Evolutionary conservation across 2,113 vertebrate species (phyloP), one percentile per base, ranked within the genome.

Genomic region (Gobiocypris rarus): DNA sequence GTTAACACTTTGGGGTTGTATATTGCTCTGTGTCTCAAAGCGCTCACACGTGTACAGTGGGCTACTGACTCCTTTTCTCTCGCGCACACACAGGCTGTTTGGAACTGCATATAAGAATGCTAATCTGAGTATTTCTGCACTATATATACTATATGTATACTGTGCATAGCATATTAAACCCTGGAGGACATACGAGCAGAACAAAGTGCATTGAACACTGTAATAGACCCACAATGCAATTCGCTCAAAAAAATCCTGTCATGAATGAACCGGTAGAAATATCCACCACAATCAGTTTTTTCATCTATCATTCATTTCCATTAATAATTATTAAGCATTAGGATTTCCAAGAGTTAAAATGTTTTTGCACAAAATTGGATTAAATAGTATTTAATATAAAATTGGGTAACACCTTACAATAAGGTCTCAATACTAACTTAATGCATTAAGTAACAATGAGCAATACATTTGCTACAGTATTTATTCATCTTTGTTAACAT

Each of bases 1-100:
- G 67, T 81, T 59, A 75, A 63, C 67, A 70, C 31, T 28, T 58
- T 82, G 38, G 84, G 75, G 65, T n/a, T 71, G 50, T 77, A 70
- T 71, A 48, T 75, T 19, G 52, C 65, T 50, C 59, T 58, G 38
- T 17, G 67, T 65, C 82, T 54, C 34, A 11, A n/a, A 69, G 65
- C 65, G 3, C 34, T 69, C 41, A 59, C 56, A 24, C 22, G 2
- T 38, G 14, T 34, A 15, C 52, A 26, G 45, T 80, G 9, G 41
- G 41, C 41, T 43, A 59, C 24, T 34, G n/a, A 70, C 43, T 24
- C 34, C 63, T 24, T n/a, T 38, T 59, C 82, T 74, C 34, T n/a
- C 75, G 38, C 69, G 59, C 34, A 81, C 56, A 26, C 56, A 83
- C 15, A 43, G 22, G 11, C 70, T 74, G 50, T 13, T 58, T 56